phyloP scores from a whole-genome alignment of 2,888 invertebrate genomes.

The Odiellus spinosus region DNA sequence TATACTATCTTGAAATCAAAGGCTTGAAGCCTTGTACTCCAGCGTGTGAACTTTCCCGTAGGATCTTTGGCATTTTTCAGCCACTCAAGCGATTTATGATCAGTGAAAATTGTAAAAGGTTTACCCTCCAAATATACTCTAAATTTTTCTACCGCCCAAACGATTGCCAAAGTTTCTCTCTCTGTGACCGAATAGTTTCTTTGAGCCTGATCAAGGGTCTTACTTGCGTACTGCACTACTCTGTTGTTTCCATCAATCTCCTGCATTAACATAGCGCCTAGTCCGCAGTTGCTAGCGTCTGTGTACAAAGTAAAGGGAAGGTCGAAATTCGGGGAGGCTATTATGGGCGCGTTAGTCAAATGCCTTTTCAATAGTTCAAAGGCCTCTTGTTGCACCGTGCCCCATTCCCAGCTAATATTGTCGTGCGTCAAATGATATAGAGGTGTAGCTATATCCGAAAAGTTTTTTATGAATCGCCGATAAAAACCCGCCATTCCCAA shows the following conservation, averaged over 20 bases:
- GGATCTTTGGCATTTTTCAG: slow-evolving; percentile 29
- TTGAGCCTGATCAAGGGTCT: too few relatives aligned
- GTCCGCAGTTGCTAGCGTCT: slow-evolving; percentile 19
- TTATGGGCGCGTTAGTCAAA: slow-evolving; percentile 12
- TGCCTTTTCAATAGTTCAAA: slow-evolving; percentile 7
- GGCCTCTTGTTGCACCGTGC: neutral
- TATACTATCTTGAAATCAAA: too few relatives aligned
- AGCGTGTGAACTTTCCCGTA: too few relatives aligned
- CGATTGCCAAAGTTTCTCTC: slow-evolving; percentile 28
- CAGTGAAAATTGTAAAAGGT: slow-evolving; percentile 28
- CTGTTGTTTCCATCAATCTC: slow-evolving; percentile 12
- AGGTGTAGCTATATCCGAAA: slow-evolving; percentile 3
- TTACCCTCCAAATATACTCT: slow-evolving; percentile 29
- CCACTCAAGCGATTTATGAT: slow-evolving; percentile 36
- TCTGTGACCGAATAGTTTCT: slow-evolving; percentile 30
- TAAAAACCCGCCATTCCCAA: slow-evolving; percentile 2
- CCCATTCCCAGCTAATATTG: slow-evolving; percentile 7
- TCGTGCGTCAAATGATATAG: slow-evolving; percentile 7
- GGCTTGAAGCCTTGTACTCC: too few relatives aligned
- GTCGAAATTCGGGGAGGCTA: slow-evolving; percentile 17
- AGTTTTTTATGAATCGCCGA: slow-evolving; percentile 5
- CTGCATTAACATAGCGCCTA: slow-evolving; percentile 22
- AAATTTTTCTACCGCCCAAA: slow-evolving; percentile 30
- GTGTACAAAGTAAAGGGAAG: slow-evolving; percentile 19
- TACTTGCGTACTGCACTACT: slow-evolving; percentile 19